phyloP scores from a whole-genome alignment of 1,140 invertebrate species.

The Globodera ellingtonae region DNA sequence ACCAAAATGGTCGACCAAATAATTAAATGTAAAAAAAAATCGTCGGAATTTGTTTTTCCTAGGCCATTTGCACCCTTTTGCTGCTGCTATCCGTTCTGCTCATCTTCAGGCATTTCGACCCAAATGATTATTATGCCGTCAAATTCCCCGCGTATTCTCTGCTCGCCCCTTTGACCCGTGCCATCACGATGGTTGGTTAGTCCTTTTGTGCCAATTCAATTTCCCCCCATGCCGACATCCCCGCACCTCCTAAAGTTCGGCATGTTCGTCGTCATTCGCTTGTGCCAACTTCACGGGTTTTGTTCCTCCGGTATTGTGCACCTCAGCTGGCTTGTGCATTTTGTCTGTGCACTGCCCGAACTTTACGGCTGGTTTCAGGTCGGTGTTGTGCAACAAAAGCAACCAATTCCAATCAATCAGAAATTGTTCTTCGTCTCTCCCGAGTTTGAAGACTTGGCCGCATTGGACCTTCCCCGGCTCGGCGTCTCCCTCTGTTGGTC shows the following conservation, averaged over 20 bases:
- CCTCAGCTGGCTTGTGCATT: conserved; percentile 53
- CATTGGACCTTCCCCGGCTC: conserved; percentile 18
- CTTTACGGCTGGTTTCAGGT: conserved; percentile 53
- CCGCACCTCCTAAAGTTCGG: conserved; percentile 5
- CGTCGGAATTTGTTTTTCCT: too few species aligned
- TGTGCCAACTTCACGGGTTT: conserved; percentile 50
- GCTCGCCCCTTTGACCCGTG: conserved; percentile 51
- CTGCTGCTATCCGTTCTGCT: conserved; percentile 41
- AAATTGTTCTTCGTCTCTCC: neutral
- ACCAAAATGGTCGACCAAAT: conserved; percentile 42
- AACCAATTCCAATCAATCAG: neutral
- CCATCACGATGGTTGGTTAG: conserved; percentile 51
- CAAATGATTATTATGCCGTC: conserved; percentile 32
- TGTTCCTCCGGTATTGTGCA: conserved; percentile 53
- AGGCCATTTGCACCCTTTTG: conserved; percentile 35
- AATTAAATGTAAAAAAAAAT: too few species aligned
- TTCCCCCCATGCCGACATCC: too few species aligned
- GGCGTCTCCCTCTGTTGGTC: conserved; percentile 53
- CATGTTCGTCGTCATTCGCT: conserved; percentile 38
- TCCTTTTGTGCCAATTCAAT: too few species aligned
- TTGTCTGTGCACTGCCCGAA: conserved; percentile 53
- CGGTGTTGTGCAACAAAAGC: neutral
- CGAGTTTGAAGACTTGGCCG: neutral
- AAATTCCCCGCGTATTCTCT: conserved; percentile 44
- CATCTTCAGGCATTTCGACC: conserved; percentile 47